A percentile compares a stretch with the other conserved stretches of the same genome.
phyloP scores from a whole-genome alignment of 2,797 vertebrate genomes.

The Erethizon dorsatum region DNA sequence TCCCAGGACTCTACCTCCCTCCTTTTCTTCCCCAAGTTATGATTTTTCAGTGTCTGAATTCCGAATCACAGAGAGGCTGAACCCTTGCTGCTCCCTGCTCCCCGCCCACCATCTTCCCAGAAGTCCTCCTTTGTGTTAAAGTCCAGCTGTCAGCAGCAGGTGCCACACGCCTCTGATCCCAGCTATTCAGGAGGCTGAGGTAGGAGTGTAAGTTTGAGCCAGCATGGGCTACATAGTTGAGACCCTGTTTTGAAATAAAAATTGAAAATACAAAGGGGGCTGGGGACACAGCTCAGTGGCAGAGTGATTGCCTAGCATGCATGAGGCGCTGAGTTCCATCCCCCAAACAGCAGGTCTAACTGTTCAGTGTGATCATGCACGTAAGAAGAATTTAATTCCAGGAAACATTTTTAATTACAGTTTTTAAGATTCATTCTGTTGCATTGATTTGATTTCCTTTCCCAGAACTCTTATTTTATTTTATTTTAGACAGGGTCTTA shows the following conservation, averaged over 20 bases:
- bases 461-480: background rate
- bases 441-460: background rate
- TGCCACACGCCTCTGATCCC: background rate
- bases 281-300: background rate
- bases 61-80: background rate
- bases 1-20: background rate
- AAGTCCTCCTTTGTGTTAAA: background rate
- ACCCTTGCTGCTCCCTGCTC: background rate
- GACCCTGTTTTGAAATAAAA: background rate
- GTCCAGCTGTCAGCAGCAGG: background rate
- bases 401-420: background rate
- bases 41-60: background rate
- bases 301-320: background rate
- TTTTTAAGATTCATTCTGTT: background rate
- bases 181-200: background rate
- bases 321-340: background rate
- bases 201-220: background rate
- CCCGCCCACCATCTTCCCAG: background rate
- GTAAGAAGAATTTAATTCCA: background rate
- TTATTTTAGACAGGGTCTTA: background rate
- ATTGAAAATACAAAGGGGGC: background rate
- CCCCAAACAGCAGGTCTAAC: background rate
- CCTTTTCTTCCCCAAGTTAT: background rate
- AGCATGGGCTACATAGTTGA: background rate
- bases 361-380: background rate